These are phyloP conservation scores for Apteryx owenii DNA, from an alignment of 2,113 vertebrate species.

Conservation along the genomic window DNA sequence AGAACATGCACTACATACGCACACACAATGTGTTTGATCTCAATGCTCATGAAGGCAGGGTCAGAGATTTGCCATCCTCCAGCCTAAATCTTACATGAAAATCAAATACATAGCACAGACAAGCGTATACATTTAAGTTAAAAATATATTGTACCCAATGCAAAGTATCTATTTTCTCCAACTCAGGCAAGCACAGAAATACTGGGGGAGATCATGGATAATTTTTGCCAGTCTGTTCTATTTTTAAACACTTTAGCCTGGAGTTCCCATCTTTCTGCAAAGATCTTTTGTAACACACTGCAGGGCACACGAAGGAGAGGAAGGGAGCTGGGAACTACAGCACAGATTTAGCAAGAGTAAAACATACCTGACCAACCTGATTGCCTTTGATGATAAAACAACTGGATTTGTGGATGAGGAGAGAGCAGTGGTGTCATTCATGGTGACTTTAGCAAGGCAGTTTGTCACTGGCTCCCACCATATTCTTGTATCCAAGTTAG, in stretches of 20 bases:
- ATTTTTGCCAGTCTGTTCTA: neutral
- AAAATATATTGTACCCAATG: neutral
- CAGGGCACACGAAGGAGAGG: neutral
- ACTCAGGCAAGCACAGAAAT: neutral
- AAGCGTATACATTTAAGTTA: neutral
- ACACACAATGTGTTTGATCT: neutral
- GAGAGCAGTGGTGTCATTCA: neutral
- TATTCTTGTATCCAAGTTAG: neutral
- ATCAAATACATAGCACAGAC: neutral
- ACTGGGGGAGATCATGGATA: neutral
- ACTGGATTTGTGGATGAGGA: neutral
- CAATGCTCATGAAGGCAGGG: neutral
- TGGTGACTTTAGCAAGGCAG: neutral
- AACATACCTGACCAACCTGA: neutral
- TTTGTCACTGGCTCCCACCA: neutral
- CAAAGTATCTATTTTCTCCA: neutral
- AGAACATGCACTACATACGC: neutral
- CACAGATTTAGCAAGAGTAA: neutral
- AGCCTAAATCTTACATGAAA: neutral
- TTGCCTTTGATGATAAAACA: neutral
- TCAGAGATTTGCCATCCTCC: neutral
- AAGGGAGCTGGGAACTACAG: neutral
- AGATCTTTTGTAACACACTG: neutral
- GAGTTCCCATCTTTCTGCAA: neutral
- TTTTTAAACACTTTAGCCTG: neutral